Base-by-base conservation (phyloP, 1,140 invertebrate species). In the Theocolax elegans region DNA sequence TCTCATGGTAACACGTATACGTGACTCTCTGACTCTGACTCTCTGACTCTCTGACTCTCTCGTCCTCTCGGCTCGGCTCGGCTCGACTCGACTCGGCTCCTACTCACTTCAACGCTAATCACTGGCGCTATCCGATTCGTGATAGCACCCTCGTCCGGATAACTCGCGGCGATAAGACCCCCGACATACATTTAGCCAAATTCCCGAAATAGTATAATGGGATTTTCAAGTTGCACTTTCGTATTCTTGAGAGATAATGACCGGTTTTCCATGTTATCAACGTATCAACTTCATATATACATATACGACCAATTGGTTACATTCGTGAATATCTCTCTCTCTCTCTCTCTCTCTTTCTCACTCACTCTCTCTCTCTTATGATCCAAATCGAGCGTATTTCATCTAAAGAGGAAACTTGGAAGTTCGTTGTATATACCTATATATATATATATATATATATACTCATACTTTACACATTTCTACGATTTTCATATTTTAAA, bases 101-200 rank as follows among this genome's bases (percentile, higher is more conserved):
- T 17, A 21, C 40, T 19, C 56, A 19, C 42, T 38, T 46, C 58
- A 71, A 73, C 72, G 77, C 78, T 81, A 80, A 81, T 81, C 79
- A 79, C 75, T 78, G 60, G 77, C 78, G 78, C 78, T 80, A 80
- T 79, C 74, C 78, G 75, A 79, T 78, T 75, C 73, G 60, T 53
- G 79, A 81, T 80, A 80, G 74, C 71, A 58, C 68, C 54, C 42
- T 42, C 65, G 44, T 19, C 29, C 15, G 44, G 65, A 58, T 67
- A 58, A 46, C 42, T 58, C 31, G 21, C n/a, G n/a, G 2, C 29
- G 67, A 69, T 69, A 69, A 69, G 67, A 54, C 17, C 23, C 44
- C 4, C 35, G 38, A 62, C 46, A 46, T 69, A 54, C 31, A 62
- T 69, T 62, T 49, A 69, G 54, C 65, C 17, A 58, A 44, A 69